Evolutionary conservation across 2,113 vertebrate genomes (phyloP).

Genomic region (Struthio camelus): DNA sequence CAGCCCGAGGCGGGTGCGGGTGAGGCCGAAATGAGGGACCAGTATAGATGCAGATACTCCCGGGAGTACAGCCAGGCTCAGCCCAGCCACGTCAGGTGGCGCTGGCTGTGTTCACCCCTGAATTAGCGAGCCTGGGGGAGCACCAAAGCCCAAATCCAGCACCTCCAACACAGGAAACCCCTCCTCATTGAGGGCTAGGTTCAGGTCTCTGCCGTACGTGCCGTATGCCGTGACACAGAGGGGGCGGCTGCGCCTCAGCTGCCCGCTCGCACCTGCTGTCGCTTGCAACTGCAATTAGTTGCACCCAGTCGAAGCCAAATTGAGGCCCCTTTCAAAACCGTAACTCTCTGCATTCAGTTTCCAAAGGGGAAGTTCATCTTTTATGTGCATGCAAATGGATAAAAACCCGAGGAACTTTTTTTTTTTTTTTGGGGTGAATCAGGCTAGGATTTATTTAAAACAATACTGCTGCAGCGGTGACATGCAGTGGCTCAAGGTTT

Average conservation of each 20-base stretch:
- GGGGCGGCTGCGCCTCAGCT: slow-evolving; percentile 21
- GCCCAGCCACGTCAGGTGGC: too few relatives aligned
- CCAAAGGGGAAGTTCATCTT: slow-evolving; percentile 58
- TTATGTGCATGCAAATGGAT: slow-evolving; percentile 63
- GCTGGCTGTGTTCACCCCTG: too few relatives aligned
- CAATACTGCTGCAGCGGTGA: background rate
- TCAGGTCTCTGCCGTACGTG: too few relatives aligned
- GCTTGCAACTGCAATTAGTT: slow-evolving; percentile 47
- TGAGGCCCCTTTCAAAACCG: slow-evolving; percentile 51
- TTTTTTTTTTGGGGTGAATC: background rate
- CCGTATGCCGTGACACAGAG: background rate
- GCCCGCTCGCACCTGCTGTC: slow-evolving; percentile 46
- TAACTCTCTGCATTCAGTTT: slow-evolving; percentile 53
- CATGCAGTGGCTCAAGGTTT: background rate
- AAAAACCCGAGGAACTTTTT: slow-evolving; percentile 33
- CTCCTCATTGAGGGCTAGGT: background rate
- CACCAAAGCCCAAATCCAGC: background rate
- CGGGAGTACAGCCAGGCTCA: too few relatives aligned
- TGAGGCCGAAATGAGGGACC: too few relatives aligned
- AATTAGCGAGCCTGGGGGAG: too few relatives aligned
- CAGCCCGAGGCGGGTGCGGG: background rate
- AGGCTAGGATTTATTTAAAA: slow-evolving; percentile 10
- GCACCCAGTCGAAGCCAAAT: slow-evolving; percentile 55
- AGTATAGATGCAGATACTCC: too few relatives aligned
- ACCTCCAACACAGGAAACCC: background rate